Percentiles rank a stretch among this genome's conserved stretches.
These are phyloP conservation scores for Musca vetustissima DNA, from an alignment of 1,140 invertebrate genomes.

Conservation along the genomic window DNA sequence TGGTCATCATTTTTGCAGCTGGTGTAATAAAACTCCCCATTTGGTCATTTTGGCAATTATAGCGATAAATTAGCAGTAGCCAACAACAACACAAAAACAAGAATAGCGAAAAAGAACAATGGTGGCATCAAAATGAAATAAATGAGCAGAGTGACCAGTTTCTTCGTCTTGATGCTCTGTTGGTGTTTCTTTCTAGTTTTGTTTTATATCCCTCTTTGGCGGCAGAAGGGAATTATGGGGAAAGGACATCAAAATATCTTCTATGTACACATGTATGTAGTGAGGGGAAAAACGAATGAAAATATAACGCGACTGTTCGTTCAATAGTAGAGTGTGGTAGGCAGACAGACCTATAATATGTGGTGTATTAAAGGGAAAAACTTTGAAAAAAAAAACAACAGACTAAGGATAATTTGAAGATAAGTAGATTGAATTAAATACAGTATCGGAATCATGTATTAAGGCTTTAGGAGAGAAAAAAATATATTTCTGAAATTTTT, in stretches of 20 bases:
- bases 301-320: not conserved
- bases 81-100: not conserved
- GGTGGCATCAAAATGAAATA: slow-evolving; percentile 30
- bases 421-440: not conserved
- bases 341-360: not conserved
- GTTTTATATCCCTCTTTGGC: no score
- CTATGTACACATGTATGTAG: no score
- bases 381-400: not conserved
- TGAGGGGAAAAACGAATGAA: not conserved
- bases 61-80: slow-evolving; percentile 35
- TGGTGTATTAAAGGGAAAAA: not conserved
- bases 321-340: not conserved
- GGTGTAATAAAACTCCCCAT: slow-evolving; percentile 34
- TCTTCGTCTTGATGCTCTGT: no score
- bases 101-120: slow-evolving; percentile 26
- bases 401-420: slow-evolving; percentile 7
- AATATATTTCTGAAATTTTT: no score
- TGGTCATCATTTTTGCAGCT: slow-evolving; percentile 33
- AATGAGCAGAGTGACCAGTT: slow-evolving; percentile 25
- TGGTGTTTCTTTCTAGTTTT: no score
- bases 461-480: no score
- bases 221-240: no score
- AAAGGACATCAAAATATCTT: no score
- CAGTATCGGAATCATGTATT: no score
- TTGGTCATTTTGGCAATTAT: slow-evolving; percentile 37